Evolutionary conservation across 2,888 invertebrate genomes (phyloP).

Genomic region (Plagiodera versicolora): DNA sequence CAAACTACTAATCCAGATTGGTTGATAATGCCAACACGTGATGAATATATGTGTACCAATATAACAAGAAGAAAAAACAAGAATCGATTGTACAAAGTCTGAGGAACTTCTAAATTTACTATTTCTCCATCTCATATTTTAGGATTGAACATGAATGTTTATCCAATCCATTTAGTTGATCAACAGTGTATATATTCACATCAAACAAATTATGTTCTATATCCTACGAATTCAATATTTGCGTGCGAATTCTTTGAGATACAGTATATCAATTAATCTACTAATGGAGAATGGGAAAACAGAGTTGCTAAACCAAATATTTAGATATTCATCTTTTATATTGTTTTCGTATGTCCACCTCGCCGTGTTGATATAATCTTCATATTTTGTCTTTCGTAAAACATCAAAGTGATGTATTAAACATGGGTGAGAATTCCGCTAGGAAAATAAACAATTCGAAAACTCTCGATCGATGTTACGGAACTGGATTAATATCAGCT

Average conservation of each 20-base stretch:
- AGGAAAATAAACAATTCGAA: conserved; percentile 31
- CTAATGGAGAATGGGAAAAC: neutral
- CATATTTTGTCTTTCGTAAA: conserved; percentile 7
- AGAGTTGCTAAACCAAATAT: neutral
- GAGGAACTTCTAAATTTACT: too few relatives aligned
- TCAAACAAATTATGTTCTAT: neutral
- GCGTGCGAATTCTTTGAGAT: neutral
- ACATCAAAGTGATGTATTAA: conserved; percentile 13
- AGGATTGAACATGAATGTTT: too few relatives aligned
- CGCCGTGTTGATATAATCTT: neutral
- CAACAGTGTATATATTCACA: neutral
- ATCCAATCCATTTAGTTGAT: too few relatives aligned
- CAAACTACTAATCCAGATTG: too few relatives aligned
- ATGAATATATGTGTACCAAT: too few relatives aligned
- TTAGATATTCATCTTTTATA: neutral
- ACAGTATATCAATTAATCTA: neutral
- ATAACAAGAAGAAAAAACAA: too few relatives aligned
- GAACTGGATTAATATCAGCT: conserved; percentile 17
- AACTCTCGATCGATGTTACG: conserved; percentile 23
- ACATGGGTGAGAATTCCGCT: conserved; percentile 24
- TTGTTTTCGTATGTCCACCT: conserved; percentile 1
- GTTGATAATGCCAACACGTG: too few relatives aligned
- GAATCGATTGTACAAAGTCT: too few relatives aligned
- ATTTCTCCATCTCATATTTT: too few relatives aligned
- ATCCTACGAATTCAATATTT: neutral